These are phyloP conservation scores for Chrysopilus asiliformis DNA, from an alignment of 2,888 invertebrate species.

Conservation along the genomic window DNA sequence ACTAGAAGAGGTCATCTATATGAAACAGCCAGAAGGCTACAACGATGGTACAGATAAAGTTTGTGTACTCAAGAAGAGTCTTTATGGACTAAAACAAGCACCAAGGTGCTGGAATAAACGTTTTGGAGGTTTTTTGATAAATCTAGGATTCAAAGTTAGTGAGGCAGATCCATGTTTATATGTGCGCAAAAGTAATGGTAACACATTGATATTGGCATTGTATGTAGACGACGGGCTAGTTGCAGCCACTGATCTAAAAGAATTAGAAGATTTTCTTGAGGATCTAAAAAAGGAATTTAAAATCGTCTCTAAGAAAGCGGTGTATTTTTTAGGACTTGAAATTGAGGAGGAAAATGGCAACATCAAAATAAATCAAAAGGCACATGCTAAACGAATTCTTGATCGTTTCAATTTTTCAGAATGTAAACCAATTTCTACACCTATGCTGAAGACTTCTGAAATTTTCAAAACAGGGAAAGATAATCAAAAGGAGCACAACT, in stretches of 20 bases:
- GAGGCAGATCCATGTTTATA: slow-evolving; percentile 20
- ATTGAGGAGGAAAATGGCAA: slow-evolving; percentile 8
- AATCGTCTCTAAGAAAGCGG: slow-evolving; percentile 26
- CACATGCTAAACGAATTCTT: slow-evolving; percentile 10
- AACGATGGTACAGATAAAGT: slow-evolving; percentile 12
- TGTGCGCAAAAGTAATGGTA: slow-evolving; percentile 10
- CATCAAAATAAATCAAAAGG: slow-evolving; percentile 10
- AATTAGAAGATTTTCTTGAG: slow-evolving; percentile 9
- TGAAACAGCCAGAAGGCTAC: no score
- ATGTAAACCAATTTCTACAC: slow-evolving; percentile 8
- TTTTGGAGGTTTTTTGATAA: slow-evolving; percentile 14
- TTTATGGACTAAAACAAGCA: slow-evolving; percentile 17
- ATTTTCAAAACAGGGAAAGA: slow-evolving; percentile 6
- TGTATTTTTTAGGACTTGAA: slow-evolving; percentile 19
- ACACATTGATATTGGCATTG: neutral
- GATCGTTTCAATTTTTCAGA: slow-evolving; percentile 12
- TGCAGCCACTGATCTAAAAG: slow-evolving; percentile 11
- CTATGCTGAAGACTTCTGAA: slow-evolving; percentile 6
- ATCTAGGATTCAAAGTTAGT: slow-evolving; percentile 15
- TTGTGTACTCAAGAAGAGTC: slow-evolving; percentile 12
- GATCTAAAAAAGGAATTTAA: slow-evolving; percentile 28
- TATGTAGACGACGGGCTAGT: no score
- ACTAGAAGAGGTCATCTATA: slow-evolving; percentile 9
- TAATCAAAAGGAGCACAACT: slow-evolving; percentile 1
- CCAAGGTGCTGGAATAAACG: slow-evolving; percentile 15